phyloP scores from a whole-genome alignment of 2,113 vertebrate species.

The Clinocottus analis region DNA sequence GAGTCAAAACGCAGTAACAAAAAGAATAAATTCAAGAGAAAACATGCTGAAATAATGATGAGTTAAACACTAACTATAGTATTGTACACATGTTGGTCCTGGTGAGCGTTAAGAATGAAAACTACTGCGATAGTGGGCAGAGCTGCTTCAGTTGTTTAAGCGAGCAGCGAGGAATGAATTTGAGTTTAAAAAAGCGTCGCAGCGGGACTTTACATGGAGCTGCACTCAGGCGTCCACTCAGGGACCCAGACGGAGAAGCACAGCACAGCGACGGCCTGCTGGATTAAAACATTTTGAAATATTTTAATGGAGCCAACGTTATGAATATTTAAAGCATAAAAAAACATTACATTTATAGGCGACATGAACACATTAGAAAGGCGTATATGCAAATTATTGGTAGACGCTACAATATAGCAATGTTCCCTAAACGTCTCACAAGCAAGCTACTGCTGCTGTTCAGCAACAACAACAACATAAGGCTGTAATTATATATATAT shows the following conservation, averaged over 20 bases:
- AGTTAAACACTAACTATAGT: background rate
- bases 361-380: background rate
- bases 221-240: background rate
- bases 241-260: background rate
- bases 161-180: background rate
- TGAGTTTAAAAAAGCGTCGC: background rate
- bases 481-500: too few species aligned
- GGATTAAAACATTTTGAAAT: background rate
- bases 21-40: background rate
- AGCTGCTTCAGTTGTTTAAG: background rate
- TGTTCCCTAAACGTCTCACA: too few species aligned
- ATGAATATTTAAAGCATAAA: too few species aligned
- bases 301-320: background rate
- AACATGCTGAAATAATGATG: constrained; percentile 16
- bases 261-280: too few species aligned
- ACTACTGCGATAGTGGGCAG: background rate
- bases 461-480: too few species aligned
- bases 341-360: too few species aligned
- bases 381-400: background rate
- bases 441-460: too few species aligned
- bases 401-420: background rate
- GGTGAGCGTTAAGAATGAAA: background rate
- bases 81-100: background rate
- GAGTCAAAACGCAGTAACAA: background rate
- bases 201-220: too few species aligned